Evolutionary conservation across 53 echinoderm and acorn worm species (phyloP), one percentile per base, ranked within the genome.

Genomic region (Antedon mediterranea): DNA sequence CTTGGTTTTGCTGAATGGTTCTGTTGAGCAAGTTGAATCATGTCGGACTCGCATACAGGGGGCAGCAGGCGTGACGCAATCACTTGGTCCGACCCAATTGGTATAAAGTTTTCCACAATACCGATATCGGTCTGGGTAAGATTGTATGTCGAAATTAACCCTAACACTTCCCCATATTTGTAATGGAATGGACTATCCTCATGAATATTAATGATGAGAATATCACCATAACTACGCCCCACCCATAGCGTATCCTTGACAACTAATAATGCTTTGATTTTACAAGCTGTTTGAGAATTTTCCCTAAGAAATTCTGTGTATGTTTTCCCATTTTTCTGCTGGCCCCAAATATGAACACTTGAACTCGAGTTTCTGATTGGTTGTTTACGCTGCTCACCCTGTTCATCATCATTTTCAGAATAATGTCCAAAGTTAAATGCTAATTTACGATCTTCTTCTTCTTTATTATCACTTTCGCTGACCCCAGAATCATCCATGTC

Each of bases 171-270:
- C 18, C 79, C 23, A 4, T 28, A 30, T 78, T 30, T 29, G 29
- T 78, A 18, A 57, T 57, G 74, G 29, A 11, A 74, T 74, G 31
- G 26, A 74, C 74, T 74, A 23, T 32, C 74, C 26, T 57, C 78
- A 29, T 37, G 11, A 57, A 57, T 57, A 57, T 57, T 57, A 57
- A 57, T 57, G 20, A 57, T 26, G 23, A 57, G 57, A 57, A 57
- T 57, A 57, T 57, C 57, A 18, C 57, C 57, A 57, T 57, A 23
- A 23, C 57, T 57, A 57, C 57, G 57, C 57, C 57, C 57, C 57
- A 57, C 57, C 57, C 57, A 57, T 57, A 57, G 57, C 23, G 57
- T 57, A 57, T 57, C 57, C 26, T 57, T 57, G 57, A 57, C 26
- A 23, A 57, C 57, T 26, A 57, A 23, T 57, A 57, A 57, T 57